These are phyloP conservation scores for Temnothorax rugatulus DNA, from an alignment of 2,888 invertebrate species.

Conservation along the genomic window DNA sequence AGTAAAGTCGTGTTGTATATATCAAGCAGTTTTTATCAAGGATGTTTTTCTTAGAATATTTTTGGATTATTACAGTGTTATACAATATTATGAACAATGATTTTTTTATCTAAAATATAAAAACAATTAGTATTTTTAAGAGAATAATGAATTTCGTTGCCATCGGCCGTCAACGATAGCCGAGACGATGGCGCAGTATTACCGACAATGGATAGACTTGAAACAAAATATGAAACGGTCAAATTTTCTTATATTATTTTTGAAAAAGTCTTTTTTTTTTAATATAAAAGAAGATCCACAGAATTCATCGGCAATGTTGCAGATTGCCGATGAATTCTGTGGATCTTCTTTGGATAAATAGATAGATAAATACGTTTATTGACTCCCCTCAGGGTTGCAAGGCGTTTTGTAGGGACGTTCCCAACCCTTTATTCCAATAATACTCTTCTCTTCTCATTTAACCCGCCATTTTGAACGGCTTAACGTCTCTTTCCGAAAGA, in stretches of 20 bases:
- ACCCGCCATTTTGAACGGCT: too few relatives aligned
- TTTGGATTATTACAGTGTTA: not conserved
- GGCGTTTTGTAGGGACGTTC: too few relatives aligned
- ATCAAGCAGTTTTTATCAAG: not conserved
- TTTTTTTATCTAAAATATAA: not conserved
- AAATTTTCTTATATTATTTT: not conserved
- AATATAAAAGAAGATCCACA: too few relatives aligned
- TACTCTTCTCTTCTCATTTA: too few relatives aligned
- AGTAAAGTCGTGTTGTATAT: too few relatives aligned
- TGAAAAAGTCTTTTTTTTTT: not conserved
- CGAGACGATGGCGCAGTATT: constrained; percentile 53
- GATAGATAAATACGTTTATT: too few relatives aligned
- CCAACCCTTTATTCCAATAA: too few relatives aligned
- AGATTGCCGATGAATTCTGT: too few relatives aligned
- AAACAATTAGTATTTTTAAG: constrained; percentile 2
- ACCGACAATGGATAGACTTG: constrained; percentile 64
- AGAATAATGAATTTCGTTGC: constrained; percentile 11
- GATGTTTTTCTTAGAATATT: not conserved
- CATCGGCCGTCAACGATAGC: constrained; percentile 66
- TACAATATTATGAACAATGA: not conserved
- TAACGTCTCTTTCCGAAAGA: too few relatives aligned
- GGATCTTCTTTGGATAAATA: too few relatives aligned
- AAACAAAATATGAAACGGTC: not conserved
- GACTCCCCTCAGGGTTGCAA: too few relatives aligned
- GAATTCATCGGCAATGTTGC: too few relatives aligned